A percentile compares a stretch with the other conserved stretches of the same genome.
Conservation (phyloP, 2,888 invertebrate species). For the Epinotia demarniana region DNA sequence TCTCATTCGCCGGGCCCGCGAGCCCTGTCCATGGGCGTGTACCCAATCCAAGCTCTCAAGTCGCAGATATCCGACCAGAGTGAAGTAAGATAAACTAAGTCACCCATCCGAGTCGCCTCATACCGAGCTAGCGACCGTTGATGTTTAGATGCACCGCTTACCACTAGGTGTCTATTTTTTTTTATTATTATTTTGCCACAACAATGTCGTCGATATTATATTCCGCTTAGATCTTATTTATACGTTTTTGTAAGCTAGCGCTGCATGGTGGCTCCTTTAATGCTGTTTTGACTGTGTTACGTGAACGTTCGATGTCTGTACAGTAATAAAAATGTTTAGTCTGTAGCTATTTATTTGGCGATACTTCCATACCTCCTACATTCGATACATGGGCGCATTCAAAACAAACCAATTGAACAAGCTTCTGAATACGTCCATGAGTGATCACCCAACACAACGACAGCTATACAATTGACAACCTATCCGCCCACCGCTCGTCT, state of each 20-base stretch:
- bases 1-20: conserved; percentile 96
- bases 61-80: conserved; percentile 94
- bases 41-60: conserved; percentile 94
- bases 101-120: conserved; percentile 68
- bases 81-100: conserved; percentile 91
- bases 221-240: conserved; percentile 39
- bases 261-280: conserved; percentile 69
- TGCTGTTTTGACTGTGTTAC: conserved; percentile 39
- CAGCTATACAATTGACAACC: neutral
- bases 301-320: conserved; percentile 54
- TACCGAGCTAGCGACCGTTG: conserved; percentile 79
- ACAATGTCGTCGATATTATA: conserved; percentile 45
- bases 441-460: neutral
- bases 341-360: conserved; percentile 27
- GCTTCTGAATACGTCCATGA: conserved; percentile 1
- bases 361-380: conserved; percentile 5
- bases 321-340: conserved; percentile 44
- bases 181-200: conserved; percentile 48
- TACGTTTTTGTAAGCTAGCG: conserved; percentile 65
- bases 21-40: conserved; percentile 95
- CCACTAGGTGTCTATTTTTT: conserved; percentile 77
- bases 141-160: conserved; percentile 85
- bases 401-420: neutral
- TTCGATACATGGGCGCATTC: neutral
- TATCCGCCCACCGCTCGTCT: neutral